Evolutionary conservation across 2,888 invertebrate genomes (phyloP).

Genomic region (Reticulitermes lucifugus): DNA sequence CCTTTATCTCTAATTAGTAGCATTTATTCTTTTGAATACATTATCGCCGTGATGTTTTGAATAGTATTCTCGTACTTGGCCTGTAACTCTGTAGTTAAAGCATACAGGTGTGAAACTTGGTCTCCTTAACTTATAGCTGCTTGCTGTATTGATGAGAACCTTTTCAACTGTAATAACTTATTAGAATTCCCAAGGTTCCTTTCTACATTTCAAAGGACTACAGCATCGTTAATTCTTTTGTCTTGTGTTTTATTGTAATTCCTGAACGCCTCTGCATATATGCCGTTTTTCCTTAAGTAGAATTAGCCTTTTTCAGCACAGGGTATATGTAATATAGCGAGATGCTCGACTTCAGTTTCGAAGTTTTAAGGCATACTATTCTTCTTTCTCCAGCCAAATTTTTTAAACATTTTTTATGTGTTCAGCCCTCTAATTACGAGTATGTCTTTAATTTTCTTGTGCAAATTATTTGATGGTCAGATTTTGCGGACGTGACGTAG

Average conservation of each 20-base stretch:
- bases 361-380: not conserved
- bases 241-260: not conserved
- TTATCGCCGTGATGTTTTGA: not conserved
- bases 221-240: not conserved
- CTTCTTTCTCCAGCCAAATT: not conserved
- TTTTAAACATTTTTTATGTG: not conserved
- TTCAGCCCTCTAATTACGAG: no score
- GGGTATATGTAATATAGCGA: not conserved
- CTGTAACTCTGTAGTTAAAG: not conserved
- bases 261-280: not conserved
- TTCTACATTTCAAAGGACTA: not conserved
- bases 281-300: not conserved
- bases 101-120: constrained; percentile 2
- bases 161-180: not conserved
- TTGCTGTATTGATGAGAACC: not conserved
- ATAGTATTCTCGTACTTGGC: not conserved
- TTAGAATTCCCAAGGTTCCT: not conserved
- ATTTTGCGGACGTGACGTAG: no score
- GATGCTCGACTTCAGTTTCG: not conserved
- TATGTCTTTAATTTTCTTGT: no score
- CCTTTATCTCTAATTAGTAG: not conserved
- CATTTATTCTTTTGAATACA: not conserved
- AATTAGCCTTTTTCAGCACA: not conserved
- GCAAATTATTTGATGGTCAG: no score
- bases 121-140: not conserved